phyloP scores from a whole-genome alignment of 1,140 invertebrate species.

The Chrysomallon squamiferum region DNA sequence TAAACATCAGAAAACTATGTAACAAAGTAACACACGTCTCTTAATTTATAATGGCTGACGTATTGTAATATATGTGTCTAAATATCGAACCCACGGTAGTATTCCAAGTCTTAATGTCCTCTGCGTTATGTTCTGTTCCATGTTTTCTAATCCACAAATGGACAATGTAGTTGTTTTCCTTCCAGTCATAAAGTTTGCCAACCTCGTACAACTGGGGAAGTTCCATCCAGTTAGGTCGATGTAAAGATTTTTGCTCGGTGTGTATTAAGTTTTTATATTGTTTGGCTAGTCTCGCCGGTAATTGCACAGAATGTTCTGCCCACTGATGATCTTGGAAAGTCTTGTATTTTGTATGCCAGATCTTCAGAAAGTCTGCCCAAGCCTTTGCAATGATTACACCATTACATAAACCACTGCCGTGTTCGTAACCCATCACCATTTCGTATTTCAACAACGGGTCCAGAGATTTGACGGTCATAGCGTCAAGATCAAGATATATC shows the following conservation, averaged over 20 bases:
- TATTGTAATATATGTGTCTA: neutral
- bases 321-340: neutral
- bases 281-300: neutral
- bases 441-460: neutral
- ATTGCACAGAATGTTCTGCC: neutral
- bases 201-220: neutral
- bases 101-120: constrained; percentile 2
- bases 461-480: neutral
- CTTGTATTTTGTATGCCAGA: constrained; percentile 1
- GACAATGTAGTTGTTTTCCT: neutral
- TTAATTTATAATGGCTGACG: neutral
- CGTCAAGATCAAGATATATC: constrained; percentile 3
- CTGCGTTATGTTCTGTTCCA: neutral
- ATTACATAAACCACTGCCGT: neutral
- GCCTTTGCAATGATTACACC: neutral
- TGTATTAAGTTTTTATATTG: neutral
- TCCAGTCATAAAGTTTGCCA: neutral
- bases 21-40: no score
- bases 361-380: constrained; percentile 3
- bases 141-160: neutral
- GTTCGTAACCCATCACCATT: neutral
- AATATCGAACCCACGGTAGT: neutral
- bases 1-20: no score
- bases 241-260: neutral
- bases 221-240: neutral